Base-by-base conservation (phyloP, 2,113 vertebrate species). In the Triplophysa siluroides region DNA sequence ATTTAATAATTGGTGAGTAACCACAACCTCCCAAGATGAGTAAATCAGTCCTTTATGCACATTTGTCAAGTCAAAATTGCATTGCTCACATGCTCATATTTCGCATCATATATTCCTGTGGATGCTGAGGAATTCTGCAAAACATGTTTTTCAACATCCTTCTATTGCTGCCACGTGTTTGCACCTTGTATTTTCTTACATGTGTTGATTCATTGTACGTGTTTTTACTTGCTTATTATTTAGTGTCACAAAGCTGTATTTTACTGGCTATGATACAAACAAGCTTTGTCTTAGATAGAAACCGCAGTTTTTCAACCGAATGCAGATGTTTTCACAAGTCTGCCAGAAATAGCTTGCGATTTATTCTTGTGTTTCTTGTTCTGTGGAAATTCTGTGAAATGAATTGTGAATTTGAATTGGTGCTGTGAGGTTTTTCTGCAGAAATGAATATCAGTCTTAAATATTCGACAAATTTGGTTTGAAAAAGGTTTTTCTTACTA, bases 321-420 rank as follows among this genome's bases (percentile, higher is more conserved):
- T 47, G 60, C 73, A 76, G 58, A 76, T 76, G 73, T 50, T 18
- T n/a, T 8, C 41, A 76, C 16, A 29, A 6, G 11, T 50, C 14
- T 76, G 58, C 60, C 73, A 76, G 24, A 50, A 63, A 76, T 26
- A 76, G 23, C 23, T 18, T n/a, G n/a, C 21, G 11, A 23, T 29
- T 63, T 76, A 18, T 19, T 76, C 18, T 47, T 13, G 3, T 43
- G 58, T 50, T 43, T 62, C 54, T 21, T 21, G n/a, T n/a, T 58
- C 54, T 58, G 8, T n/a, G 0, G 8, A n/a, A 8, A 1, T 13
- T 19, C 6, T 41, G 13, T 4, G 26, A 29, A 29, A 29, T 29
- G 26, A 29, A 29, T 29, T 29, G 26, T 29, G 26, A 29, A 29
- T 41, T 61, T 73, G 54, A 60, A 23, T 60, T 60, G 54, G 19